Conservation (phyloP, 2,113 vertebrate genomes). For the Brachionichthys hirsutus region DNA sequence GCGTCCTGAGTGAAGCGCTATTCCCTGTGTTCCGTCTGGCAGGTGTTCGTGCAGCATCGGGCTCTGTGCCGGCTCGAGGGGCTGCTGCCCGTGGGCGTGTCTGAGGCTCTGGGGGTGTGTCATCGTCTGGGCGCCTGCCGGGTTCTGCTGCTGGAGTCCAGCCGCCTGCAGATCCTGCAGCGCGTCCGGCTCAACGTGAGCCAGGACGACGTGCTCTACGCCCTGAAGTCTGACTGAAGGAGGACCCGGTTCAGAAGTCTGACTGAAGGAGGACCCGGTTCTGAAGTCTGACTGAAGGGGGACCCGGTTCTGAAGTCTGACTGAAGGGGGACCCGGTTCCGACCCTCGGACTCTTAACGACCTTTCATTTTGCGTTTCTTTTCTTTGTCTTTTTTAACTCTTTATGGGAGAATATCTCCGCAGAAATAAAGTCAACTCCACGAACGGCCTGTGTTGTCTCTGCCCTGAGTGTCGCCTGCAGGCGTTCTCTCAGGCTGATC, state of each 20-base stretch:
- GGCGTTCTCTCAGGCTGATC: too few species aligned
- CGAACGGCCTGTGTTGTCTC: too few species aligned
- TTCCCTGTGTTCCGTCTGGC: not conserved
- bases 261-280: slow-evolving; percentile 66
- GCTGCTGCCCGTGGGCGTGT: slow-evolving; percentile 80
- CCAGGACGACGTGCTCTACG: slow-evolving; percentile 89
- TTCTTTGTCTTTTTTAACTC: too few species aligned
- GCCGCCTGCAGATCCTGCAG: slow-evolving; percentile 82
- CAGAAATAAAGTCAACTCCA: too few species aligned
- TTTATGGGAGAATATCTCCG: too few species aligned
- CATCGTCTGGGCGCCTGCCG: slow-evolving; percentile 81
- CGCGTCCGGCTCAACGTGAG: slow-evolving; percentile 89
- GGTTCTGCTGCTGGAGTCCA: slow-evolving; percentile 85
- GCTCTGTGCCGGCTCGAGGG: slow-evolving; percentile 91
- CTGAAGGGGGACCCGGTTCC: slow-evolving; percentile 46
- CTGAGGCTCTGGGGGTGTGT: slow-evolving; percentile 80
- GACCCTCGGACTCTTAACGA: too few species aligned
- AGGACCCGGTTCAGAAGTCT: slow-evolving; percentile 69
- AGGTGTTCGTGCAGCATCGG: slow-evolving; percentile 89
- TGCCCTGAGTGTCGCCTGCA: too few species aligned
- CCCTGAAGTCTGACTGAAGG: slow-evolving; percentile 82
- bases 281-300: slow-evolving; percentile 81
- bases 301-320: slow-evolving; percentile 80
- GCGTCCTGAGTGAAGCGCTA: not conserved
- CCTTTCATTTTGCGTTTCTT: too few species aligned